Evolutionary conservation across 2,113 vertebrate species (phyloP), one percentile per base, ranked within the genome.

Genomic region (Channa maculata): DNA sequence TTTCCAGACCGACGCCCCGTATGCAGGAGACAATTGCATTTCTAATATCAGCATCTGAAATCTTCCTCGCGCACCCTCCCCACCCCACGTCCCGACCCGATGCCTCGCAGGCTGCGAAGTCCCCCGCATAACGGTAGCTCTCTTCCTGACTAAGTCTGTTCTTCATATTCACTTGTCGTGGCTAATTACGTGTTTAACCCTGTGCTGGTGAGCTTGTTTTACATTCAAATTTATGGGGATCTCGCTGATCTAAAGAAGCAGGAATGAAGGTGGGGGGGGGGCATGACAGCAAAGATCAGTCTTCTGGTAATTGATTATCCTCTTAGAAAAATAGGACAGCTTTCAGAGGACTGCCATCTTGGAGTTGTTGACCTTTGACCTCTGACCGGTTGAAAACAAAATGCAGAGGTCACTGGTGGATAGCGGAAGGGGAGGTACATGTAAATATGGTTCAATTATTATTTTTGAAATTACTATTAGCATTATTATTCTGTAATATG

Each of bases 251-350:
- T 91, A 84, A 89, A 94, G 91, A 66, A 90, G 88, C 87, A 84
- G 91, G 82, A 91, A 86, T 34, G 80, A 84, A 24, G 24, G 24
- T 1, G 24, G 24, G 24, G 79, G 38, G 15, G 73, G 44, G 75
- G 74, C 77, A 90, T 83, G 87, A 91, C 92, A 90, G 91, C 49
- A 5, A 78, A 86, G 92, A 88, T 91, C 89, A 92, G 94, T 92
- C 94, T 90, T 91, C 94, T 85, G 89, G 94, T 93, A 92, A 91
- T 86, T 92, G 92, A 94, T 95, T 95, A 93, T 82, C 88, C 89
- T 93, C 86, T 82, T 85, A 46, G 85, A 92, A 92, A 86, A 76
- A 65, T 24, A 89, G 83, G 83, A 90, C 75, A 79, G 79, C 83
- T 69, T 86, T 70, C 79, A 76, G 88, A 74, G 78, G 67, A 62